Conservation (phyloP, 2,797 vertebrate species). For the Alcedo atthis region DNA sequence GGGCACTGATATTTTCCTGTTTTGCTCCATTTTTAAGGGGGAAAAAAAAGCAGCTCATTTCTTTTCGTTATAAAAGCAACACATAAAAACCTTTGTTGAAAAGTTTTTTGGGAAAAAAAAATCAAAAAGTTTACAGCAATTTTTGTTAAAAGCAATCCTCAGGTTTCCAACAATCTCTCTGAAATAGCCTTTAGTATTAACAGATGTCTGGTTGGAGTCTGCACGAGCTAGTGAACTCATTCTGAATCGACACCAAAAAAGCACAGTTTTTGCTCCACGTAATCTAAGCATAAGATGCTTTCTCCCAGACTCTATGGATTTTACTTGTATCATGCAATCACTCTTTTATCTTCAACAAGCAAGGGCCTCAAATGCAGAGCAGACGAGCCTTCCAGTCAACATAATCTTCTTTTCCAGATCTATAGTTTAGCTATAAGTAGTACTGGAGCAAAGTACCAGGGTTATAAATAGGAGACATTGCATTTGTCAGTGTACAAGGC, state of each 20-base stretch:
- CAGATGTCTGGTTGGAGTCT: constrained; percentile 21
- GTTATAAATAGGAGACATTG: constrained; percentile 20
- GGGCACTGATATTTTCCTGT: neutral
- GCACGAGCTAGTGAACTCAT: neutral
- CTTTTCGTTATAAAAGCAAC: neutral
- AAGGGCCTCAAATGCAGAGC: neutral
- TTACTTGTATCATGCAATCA: neutral
- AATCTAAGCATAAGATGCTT: neutral
- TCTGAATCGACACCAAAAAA: neutral
- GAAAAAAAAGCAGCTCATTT: neutral
- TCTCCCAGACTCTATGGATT: neutral
- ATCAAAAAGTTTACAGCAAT: neutral
- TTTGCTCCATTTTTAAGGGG: neutral
- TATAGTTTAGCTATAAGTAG: neutral
- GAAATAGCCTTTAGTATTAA: constrained; percentile 16
- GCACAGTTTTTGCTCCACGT: neutral
- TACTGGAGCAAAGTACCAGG: neutral
- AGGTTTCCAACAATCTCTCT: neutral
- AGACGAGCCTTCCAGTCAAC: neutral
- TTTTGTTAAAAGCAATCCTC: constrained; percentile 12
- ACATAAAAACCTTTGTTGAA: neutral
- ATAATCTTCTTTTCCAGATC: constrained; percentile 5
- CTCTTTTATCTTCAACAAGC: neutral
- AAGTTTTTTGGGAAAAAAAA: neutral
- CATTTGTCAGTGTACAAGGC: neutral